phyloP scores from a whole-genome alignment of 2,797 vertebrate genomes.

The Poeciliopsis infans region DNA sequence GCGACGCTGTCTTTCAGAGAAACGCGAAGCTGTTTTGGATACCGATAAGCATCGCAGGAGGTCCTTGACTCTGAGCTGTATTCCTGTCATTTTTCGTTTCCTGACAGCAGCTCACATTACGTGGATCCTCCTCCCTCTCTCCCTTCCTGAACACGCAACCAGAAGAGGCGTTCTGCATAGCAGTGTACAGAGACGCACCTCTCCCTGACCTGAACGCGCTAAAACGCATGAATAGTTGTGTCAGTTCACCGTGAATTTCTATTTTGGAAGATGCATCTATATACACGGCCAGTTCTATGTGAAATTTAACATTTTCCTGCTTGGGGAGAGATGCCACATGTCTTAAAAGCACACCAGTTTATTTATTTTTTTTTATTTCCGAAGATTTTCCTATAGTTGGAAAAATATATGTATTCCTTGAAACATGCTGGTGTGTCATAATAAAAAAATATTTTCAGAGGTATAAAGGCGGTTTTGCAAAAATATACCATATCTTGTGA shows the following conservation, averaged over 20 bases:
- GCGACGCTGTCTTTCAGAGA: constrained; percentile 13
- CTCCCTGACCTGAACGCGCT: not conserved
- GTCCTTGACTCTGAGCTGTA: not conserved
- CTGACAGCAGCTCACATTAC: not conserved
- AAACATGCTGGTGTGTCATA: not conserved
- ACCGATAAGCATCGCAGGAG: not conserved
- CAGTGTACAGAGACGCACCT: not conserved
- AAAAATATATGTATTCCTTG: not conserved
- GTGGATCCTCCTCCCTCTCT: not conserved
- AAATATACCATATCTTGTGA: not conserved
- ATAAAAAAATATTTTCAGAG: not conserved
- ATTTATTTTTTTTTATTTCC: not conserved
- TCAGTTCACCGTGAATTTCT: not conserved
- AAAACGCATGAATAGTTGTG: not conserved
- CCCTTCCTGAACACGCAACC: not conserved
- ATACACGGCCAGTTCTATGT: not conserved
- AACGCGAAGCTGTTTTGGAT: not conserved
- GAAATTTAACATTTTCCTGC: not conserved
- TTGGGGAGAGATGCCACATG: not conserved
- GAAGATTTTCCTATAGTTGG: not conserved
- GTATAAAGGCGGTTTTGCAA: not conserved
- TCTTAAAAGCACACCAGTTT: not conserved
- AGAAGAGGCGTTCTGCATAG: not conserved
- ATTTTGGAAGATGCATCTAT: not conserved
- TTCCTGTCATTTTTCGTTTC: constrained; percentile 27